Evolutionary conservation across 2,797 vertebrate genomes (phyloP).

Genomic region (Anguilla obscura): DNA sequence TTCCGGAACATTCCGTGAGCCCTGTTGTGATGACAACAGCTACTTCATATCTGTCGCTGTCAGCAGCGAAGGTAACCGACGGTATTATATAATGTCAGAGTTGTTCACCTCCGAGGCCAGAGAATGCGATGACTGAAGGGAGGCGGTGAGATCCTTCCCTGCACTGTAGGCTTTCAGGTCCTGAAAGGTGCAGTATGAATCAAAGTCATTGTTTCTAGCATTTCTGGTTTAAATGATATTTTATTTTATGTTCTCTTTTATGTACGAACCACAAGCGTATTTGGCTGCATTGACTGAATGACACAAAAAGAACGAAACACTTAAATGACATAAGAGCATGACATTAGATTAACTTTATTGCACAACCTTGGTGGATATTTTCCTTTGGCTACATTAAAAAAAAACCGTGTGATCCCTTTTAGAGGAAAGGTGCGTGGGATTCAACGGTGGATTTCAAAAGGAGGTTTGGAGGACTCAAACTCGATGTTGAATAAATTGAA

Average conservation of each 20-base stretch:
- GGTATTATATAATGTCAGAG: neutral
- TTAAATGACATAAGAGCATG: neutral
- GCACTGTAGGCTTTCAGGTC: neutral
- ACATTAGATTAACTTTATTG: neutral
- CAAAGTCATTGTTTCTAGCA: neutral
- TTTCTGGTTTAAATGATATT: neutral
- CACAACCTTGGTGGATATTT: neutral
- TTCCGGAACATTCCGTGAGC: conserved; percentile 33
- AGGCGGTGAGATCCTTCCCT: neutral
- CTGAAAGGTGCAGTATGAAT: neutral
- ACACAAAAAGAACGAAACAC: neutral
- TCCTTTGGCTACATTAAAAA: neutral
- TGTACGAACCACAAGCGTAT: neutral
- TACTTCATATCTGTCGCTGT: conserved; percentile 31
- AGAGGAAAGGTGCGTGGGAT: neutral
- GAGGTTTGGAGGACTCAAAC: neutral
- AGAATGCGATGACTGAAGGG: neutral
- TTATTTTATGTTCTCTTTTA: neutral
- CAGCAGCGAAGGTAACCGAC: no score
- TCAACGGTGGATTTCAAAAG: neutral
- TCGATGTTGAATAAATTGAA: neutral
- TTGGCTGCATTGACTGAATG: neutral
- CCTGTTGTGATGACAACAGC: conserved; percentile 46
- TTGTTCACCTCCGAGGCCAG: neutral
- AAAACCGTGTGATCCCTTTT: neutral